Evolutionary conservation across 2,888 invertebrate genomes (phyloP), one percentile per base, ranked within the genome.

Genomic region (Meloe dianella): DNA sequence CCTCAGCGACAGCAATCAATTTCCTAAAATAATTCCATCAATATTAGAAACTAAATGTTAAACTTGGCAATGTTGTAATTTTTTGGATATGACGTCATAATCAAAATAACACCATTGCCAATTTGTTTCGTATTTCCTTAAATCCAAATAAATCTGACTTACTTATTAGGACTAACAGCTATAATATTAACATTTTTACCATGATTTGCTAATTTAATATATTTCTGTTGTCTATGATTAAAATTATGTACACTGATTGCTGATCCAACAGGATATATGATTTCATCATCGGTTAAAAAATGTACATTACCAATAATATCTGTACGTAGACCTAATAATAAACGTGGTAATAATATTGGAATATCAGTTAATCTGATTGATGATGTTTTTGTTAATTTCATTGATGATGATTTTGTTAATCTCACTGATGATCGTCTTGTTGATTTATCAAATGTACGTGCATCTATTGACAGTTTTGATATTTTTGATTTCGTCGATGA

Each of bases 191-290:
- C 87, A 57, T 87, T 85, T 73, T 87, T 87, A 62, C 89, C 88
- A 77, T 90, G 91, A 60, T 91, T 90, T 41, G 89, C 86, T 27
- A 92, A 83, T 73, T 89, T 87, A 60, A 94, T 89, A 76, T 91
- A 91, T 76, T 89, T 89, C 79, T 95, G 94, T 71, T 89, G 89
- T 78, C 90, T 89, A 74, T 89, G 88, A 8, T 88, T 85, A 80
- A 89, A 89, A 80, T 94, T 91, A 76, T 95, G 93, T 67, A 94
- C 85, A 0, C 90, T 88, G 60, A 95, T 84, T 0, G 91, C 91
- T 61, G 91, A 90, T 61, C 94, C 94, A 32, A 92, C 92, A 0
- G 93, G 92, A 82, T 94, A 94, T 60, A 94, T 85, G 47, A 94
- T 87, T 78, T 94, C 93, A 29, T 91, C 88, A 78, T 92, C 92